Percentiles rank a stretch among this genome's conserved stretches.
phyloP scores from a whole-genome alignment of 2,797 vertebrate species.

The Tamandua tetradactyla region DNA sequence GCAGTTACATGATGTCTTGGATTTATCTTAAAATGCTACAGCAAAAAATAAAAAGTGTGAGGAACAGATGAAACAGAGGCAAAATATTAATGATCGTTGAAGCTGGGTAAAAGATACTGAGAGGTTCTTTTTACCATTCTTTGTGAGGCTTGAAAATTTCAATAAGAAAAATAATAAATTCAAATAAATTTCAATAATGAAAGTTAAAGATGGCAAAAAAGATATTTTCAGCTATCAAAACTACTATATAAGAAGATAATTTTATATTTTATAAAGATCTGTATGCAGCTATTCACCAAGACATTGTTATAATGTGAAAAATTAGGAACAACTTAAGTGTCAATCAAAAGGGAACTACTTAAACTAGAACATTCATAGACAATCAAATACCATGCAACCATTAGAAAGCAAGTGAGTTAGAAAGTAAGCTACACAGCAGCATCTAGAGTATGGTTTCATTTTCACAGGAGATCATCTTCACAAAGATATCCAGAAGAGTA shows the following conservation, averaged over 20 bases:
- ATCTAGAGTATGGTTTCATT: rapidly evolving
- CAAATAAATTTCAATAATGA: slow-evolving; percentile 22
- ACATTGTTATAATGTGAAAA: not conserved
- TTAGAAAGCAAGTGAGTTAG: not conserved
- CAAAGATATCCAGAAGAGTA: not conserved
- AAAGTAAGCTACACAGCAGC: not conserved
- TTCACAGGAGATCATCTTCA: not conserved
- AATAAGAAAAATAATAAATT: not conserved
- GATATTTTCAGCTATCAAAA: not conserved
- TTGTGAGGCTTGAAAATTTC: not conserved
- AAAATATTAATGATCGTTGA: not conserved
- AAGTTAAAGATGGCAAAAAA: slow-evolving; percentile 19
- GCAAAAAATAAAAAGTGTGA: too few relatives aligned
- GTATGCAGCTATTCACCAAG: not conserved
- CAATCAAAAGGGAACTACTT: not conserved
- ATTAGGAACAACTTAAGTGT: not conserved
- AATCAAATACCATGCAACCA: not conserved
- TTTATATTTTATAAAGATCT: not conserved
- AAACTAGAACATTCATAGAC: not conserved
- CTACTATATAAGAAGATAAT: not conserved
- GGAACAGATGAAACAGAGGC: not conserved
- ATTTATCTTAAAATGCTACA: slow-evolving; percentile 36
- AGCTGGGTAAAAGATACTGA: not conserved
- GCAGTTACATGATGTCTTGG: not conserved
- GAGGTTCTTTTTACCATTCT: not conserved